Evolutionary conservation across 2,888 invertebrate species (phyloP).

Genomic region (Odontothrips loti): DNA sequence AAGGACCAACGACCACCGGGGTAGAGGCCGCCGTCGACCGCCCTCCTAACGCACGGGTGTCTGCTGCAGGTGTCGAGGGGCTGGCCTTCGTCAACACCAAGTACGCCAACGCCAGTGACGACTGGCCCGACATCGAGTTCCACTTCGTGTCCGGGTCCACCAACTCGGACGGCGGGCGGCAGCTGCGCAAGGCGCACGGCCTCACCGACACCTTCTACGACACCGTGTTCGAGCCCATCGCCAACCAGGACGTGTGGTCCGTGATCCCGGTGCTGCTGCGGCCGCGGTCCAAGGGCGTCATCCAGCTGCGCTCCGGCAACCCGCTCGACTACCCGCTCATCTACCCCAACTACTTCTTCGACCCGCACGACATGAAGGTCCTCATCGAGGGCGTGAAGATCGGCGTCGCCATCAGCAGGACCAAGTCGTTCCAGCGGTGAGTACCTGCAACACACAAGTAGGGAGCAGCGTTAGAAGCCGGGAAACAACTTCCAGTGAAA

Average conservation of each 20-base stretch:
- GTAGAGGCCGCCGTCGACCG: not conserved
- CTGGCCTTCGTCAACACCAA: slow-evolving; percentile 86
- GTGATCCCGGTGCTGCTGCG: slow-evolving; percentile 72
- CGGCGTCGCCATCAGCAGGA: slow-evolving; percentile 72
- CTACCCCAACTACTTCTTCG: slow-evolving; percentile 84
- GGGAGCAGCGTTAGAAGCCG: not conserved
- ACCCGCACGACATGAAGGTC: slow-evolving; percentile 72
- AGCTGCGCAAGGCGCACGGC: slow-evolving; percentile 75
- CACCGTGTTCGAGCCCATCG: slow-evolving; percentile 67
- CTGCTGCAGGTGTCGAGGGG: slow-evolving; percentile 41
- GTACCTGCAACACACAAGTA: slow-evolving; percentile 2
- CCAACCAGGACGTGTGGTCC: slow-evolving; percentile 75
- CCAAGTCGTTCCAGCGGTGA: slow-evolving; percentile 64
- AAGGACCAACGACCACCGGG: not conserved
- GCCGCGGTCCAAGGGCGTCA: slow-evolving; percentile 76
- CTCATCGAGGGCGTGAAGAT: slow-evolving; percentile 83
- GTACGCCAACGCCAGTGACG: slow-evolving; percentile 70
- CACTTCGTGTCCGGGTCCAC: slow-evolving; percentile 85
- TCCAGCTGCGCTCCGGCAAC: slow-evolving; percentile 75
- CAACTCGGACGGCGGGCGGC: slow-evolving; percentile 79
- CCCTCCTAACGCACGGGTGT: not conserved
- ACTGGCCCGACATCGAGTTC: slow-evolving; percentile 85
- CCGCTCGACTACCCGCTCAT: slow-evolving; percentile 86
- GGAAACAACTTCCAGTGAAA: no score
- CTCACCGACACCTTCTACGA: slow-evolving; percentile 69